These are phyloP conservation scores for Spialia ferax DNA, from an alignment of 2,888 invertebrate genomes.

Conservation along the genomic window DNA sequence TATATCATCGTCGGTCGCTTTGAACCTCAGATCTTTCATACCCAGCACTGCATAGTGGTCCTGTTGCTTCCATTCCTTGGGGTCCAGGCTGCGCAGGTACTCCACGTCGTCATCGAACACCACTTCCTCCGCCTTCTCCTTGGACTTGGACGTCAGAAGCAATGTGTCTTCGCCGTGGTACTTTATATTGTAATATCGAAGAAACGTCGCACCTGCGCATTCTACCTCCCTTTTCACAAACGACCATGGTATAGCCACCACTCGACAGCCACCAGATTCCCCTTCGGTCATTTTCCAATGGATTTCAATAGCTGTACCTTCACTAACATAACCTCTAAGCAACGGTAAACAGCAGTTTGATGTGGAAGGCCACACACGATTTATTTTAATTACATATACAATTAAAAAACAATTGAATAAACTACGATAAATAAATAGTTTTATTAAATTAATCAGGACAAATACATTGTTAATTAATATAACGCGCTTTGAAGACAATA, in stretches of 20 bases:
- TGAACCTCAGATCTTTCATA: slow-evolving; percentile 92
- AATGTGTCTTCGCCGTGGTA: slow-evolving; percentile 80
- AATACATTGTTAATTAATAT: slow-evolving; percentile 53
- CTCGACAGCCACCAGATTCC: slow-evolving; percentile 61
- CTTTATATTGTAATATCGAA: slow-evolving; percentile 80
- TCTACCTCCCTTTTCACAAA: slow-evolving; percentile 76
- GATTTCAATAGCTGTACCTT: slow-evolving; percentile 65
- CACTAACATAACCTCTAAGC: slow-evolving; percentile 80
- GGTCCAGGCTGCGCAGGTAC: slow-evolving; percentile 95
- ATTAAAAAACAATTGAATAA: slow-evolving; percentile 15
- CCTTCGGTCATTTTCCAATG: slow-evolving; percentile 75
- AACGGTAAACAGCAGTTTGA: slow-evolving; percentile 42
- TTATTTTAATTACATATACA: slow-evolving; percentile 26
- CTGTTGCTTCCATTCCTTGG: slow-evolving; percentile 99
- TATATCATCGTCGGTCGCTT: slow-evolving; percentile 97
- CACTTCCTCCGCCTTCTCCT: slow-evolving; percentile 77
- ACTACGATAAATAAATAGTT: slow-evolving; percentile 29
- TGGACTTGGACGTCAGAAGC: slow-evolving; percentile 71
- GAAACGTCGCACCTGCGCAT: slow-evolving; percentile 82
- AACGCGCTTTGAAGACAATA: slow-evolving; percentile 62
- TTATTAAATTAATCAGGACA: slow-evolving; percentile 30
- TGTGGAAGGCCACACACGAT: neutral
- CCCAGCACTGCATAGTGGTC: slow-evolving; percentile 99
- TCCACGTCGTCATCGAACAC: slow-evolving; percentile 90
- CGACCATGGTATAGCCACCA: slow-evolving; percentile 69